phyloP scores from a whole-genome alignment of 2,113 vertebrate species.

The Ammodytes marinus region DNA sequence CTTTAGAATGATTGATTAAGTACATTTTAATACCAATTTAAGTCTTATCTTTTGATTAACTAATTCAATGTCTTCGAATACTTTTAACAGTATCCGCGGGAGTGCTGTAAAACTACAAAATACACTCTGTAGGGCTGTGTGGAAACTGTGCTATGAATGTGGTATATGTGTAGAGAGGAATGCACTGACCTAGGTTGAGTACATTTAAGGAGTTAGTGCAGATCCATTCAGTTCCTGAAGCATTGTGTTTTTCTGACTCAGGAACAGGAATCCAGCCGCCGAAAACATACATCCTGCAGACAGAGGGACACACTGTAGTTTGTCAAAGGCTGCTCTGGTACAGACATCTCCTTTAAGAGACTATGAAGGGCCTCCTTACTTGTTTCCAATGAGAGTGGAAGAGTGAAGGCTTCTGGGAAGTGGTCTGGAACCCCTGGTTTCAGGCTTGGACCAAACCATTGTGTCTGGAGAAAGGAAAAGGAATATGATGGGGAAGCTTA shows the following conservation, averaged over 20 bases:
- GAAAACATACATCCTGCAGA: conserved; percentile 95
- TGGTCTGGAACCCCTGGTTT: conserved; percentile 90
- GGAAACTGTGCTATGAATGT: neutral
- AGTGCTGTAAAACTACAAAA: neutral
- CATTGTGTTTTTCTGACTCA: conserved; percentile 79
- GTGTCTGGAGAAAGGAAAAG: conserved; percentile 87
- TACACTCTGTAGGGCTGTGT: neutral
- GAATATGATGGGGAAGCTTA: neutral
- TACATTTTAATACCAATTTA: no score
- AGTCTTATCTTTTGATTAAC: no score
- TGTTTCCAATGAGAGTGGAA: conserved; percentile 95
- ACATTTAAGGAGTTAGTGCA: conserved; percentile 92
- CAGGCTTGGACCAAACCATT: conserved; percentile 93
- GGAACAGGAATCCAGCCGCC: conserved; percentile 95
- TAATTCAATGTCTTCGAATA: no score
- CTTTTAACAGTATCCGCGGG: no score
- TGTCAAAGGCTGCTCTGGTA: neutral
- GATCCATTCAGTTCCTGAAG: conserved; percentile 91
- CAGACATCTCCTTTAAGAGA: neutral
- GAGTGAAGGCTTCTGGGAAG: conserved; percentile 97
- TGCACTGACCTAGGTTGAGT: conserved; percentile 91
- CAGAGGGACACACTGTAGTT: conserved; percentile 26
- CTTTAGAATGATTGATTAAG: no score
- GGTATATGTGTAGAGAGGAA: neutral
- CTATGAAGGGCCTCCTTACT: conserved; percentile 82